Evolutionary conservation across 1,140 invertebrate species (phyloP), one percentile per base, ranked within the genome.

Genomic region (Gonioctena quinquepunctata): DNA sequence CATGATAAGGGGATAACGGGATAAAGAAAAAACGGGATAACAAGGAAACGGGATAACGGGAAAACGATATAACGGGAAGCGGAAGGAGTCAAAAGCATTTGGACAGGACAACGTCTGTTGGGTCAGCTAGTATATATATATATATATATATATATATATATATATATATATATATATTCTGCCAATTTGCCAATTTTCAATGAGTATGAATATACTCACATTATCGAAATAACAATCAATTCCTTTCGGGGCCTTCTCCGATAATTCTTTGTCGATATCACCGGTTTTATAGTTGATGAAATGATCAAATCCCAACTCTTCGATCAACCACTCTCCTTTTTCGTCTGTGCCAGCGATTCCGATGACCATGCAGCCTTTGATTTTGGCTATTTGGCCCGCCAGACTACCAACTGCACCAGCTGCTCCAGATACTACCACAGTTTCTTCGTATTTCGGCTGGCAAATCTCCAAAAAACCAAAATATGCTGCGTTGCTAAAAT

Each of bases 141-240:
- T n/a, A n/a, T n/a, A n/a, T n/a, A n/a, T n/a, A n/a, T n/a, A n/a
- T n/a, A n/a, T n/a, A n/a, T n/a, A n/a, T n/a, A n/a, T n/a, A n/a
- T n/a, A n/a, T n/a, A n/a, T n/a, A n/a, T n/a, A n/a, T n/a, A n/a
- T n/a, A n/a, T n/a, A n/a, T n/a, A n/a, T n/a, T n/a, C n/a, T n/a
- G n/a, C n/a, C n/a, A n/a, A n/a, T n/a, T n/a, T n/a, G n/a, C n/a
- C n/a, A n/a, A n/a, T n/a, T n/a, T n/a, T n/a, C n/a, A n/a, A n/a
- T n/a, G n/a, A n/a, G n/a, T n/a, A n/a, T n/a, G n/a, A n/a, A n/a
- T 2, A 22, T 26, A 59, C 56, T 59, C 21, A 59, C 91, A 82
- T 92, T 92, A 75, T 92, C 91, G 82, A 92, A 92, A 74, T 91
- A 92, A 69, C 89, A 89, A 73, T 92, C 89, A 2, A 92, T 81